These are phyloP conservation scores for Saxidomus purpurata DNA, from an alignment of 1,140 invertebrate genomes.

Conservation along the genomic window DNA sequence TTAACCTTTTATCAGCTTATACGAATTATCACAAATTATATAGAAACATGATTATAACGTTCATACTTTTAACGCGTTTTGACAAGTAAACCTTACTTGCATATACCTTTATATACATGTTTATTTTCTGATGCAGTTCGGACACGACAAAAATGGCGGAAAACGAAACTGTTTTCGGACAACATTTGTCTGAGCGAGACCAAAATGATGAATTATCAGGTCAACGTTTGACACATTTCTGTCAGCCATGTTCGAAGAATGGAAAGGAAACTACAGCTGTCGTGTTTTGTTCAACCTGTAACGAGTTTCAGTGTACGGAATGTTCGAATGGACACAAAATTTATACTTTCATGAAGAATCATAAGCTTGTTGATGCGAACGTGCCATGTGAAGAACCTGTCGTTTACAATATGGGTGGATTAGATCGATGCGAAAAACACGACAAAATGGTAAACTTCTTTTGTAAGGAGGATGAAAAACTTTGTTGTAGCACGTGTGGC, in stretches of 20 bases:
- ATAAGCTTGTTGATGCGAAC: neutral
- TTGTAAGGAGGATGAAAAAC: neutral
- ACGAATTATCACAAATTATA: no score
- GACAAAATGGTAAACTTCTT: neutral
- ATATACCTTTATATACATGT: no score
- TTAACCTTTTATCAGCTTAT: no score
- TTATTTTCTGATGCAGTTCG: no score
- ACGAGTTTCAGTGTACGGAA: neutral
- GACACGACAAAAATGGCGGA: neutral
- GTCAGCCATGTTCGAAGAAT: neutral
- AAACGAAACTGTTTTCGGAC: neutral
- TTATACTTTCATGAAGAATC: neutral
- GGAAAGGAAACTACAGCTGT: neutral
- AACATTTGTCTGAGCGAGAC: no score
- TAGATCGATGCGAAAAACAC: neutral
- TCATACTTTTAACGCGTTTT: no score
- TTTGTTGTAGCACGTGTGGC: neutral
- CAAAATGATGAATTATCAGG: neutral
- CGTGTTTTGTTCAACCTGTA: neutral
- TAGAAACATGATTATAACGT: no score
- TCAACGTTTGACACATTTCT: neutral
- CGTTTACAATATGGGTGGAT: neutral
- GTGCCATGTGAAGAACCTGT: neutral
- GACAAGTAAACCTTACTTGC: no score
- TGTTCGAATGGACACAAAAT: neutral